These are phyloP conservation scores for Reinhardtius hippoglossoides DNA, from an alignment of 2,113 vertebrate genomes.

Conservation along the genomic window DNA sequence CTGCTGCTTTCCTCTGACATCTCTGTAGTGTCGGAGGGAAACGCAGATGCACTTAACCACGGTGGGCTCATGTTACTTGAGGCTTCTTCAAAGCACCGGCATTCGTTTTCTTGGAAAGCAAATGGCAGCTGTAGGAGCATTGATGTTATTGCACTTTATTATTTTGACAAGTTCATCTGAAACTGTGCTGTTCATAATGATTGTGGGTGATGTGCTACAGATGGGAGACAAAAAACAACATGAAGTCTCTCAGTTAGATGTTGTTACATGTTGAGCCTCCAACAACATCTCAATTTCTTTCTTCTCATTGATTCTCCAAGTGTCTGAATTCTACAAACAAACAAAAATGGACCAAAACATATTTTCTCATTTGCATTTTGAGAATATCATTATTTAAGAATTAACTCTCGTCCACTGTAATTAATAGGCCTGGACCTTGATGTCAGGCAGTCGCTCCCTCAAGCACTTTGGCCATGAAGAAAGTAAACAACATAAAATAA, in stretches of 20 bases:
- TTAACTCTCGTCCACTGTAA: too few species aligned
- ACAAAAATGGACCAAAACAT: too few species aligned
- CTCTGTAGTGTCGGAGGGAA: constrained; percentile 19
- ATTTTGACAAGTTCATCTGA: constrained; percentile 33
- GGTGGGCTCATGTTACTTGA: constrained; percentile 23
- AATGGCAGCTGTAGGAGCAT: constrained; percentile 15
- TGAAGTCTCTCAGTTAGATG: background rate
- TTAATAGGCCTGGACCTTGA: too few species aligned
- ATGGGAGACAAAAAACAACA: background rate
- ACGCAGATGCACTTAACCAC: constrained; percentile 48
- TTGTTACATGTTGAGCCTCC: background rate
- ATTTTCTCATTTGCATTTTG: too few species aligned
- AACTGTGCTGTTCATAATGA: constrained; percentile 31
- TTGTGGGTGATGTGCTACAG: constrained; percentile 16
- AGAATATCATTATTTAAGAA: too few species aligned
- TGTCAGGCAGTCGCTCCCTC: too few species aligned
- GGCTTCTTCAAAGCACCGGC: constrained; percentile 33
- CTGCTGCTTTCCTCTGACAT: constrained; percentile 43
- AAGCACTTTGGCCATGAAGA: too few species aligned
- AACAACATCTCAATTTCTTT: background rate
- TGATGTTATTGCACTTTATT: constrained; percentile 35
- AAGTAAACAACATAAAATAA: too few species aligned
- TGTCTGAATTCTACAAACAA: too few species aligned
- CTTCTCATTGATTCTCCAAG: too few species aligned
- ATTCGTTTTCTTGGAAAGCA: constrained; percentile 24